Evolutionary conservation across 2,797 vertebrate genomes (phyloP), one percentile per base, ranked within the genome.

Genomic region (Epinephelus malabaricus): DNA sequence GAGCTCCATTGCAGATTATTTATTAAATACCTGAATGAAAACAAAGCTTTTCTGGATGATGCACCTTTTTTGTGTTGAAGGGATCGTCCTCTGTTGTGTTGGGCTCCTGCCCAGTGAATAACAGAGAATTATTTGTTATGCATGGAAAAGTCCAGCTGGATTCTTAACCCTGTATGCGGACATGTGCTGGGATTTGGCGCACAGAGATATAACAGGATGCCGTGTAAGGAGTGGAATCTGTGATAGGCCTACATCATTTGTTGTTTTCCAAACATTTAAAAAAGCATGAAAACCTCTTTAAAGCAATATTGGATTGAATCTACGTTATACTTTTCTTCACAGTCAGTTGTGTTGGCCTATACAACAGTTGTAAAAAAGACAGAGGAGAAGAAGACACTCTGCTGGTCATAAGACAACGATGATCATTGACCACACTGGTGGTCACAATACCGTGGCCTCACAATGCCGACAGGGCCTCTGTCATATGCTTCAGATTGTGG

Each of bases 21-120:
- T 83, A 76, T 89, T 81, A 69, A 80, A 76, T 55, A 80, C 21
- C 61, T 66, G 43, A 72, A 77, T 76, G n/a, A 53, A 69, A 66
- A 64, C 18, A 55, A n/a, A 54, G 19, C 12, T 21, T 54, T 40
- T 53, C 30, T 63, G 23, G 59, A 40, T n/a, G 30, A 60, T 15
- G 21, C 51, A 77, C 61, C 27, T 72, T 78, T 81, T 79, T 49
- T 53, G 40, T 74, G 40, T 64, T 72, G 23, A 74, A 58, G 67
- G 58, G 14, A 46, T 45, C 18, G 25, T 64, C 15, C 25, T 72
- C 17, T 47, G 38, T 65, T 73, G 34, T 55, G 21, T 27, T 19
- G 4, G 14, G 10, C 25, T 79, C 21, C 55, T 18, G 25, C 23
- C 45, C 68, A 45, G 58, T 69, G 40, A 43, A 43, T 43, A 43